Conservation (phyloP, 2,797 vertebrate genomes). For the Clarias pachynema region DNA sequence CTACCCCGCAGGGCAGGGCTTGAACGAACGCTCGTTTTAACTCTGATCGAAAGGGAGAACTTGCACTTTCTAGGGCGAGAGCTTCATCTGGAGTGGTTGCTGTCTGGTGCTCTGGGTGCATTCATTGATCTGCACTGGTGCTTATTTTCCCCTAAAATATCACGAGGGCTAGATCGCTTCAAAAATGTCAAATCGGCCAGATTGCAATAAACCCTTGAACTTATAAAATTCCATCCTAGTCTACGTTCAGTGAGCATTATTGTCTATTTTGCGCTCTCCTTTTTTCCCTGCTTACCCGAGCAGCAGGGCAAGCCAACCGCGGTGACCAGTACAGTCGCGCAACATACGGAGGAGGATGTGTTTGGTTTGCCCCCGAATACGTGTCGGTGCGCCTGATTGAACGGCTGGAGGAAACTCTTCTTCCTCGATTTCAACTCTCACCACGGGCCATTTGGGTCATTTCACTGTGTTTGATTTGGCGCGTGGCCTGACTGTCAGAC, state of each 20-base stretch:
- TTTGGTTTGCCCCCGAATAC: slow-evolving; percentile 41
- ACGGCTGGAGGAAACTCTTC: slow-evolving; percentile 34
- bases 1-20: slow-evolving; percentile 5
- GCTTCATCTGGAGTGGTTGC: not conserved
- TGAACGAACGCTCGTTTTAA: slow-evolving; percentile 35
- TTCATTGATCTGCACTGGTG: not conserved
- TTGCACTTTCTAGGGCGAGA: slow-evolving; percentile 16
- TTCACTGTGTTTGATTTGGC: slow-evolving; percentile 18
- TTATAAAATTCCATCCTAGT: slow-evolving; percentile 45
- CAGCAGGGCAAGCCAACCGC: slow-evolving; percentile 32
- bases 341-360: slow-evolving; percentile 32
- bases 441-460: slow-evolving; percentile 41
- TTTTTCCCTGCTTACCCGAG: slow-evolving; percentile 39
- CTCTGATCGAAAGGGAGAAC: slow-evolving; percentile 21
- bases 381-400: slow-evolving; percentile 34
- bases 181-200: slow-evolving; percentile 54
- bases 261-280: slow-evolving; percentile 50
- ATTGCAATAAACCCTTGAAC: slow-evolving; percentile 56
- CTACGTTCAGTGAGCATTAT: slow-evolving; percentile 35
- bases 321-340: slow-evolving; percentile 45
- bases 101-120: not conserved
- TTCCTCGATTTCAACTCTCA: slow-evolving; percentile 16
- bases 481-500: slow-evolving; percentile 36
- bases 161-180: slow-evolving; percentile 44
- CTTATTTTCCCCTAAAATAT: slow-evolving; percentile 36